Evolutionary conservation across 2,113 vertebrate genomes (phyloP).

Genomic region (Oryzias javanicus): DNA sequence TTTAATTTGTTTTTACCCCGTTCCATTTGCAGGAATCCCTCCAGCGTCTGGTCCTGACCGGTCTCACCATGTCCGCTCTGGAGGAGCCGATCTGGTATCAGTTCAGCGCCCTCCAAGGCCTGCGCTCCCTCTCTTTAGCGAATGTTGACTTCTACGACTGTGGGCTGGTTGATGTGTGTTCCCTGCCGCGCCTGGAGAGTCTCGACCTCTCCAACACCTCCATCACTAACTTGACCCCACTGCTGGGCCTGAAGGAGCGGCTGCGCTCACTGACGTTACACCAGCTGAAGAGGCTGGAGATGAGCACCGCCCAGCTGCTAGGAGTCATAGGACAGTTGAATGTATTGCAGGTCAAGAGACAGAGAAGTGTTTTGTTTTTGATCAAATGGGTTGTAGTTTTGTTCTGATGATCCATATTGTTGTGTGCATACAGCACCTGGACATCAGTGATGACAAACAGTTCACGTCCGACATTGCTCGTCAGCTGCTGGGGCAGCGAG

Average conservation of each 20-base stretch:
- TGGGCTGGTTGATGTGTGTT: slow-evolving; percentile 90
- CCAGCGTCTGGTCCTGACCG: slow-evolving; percentile 92
- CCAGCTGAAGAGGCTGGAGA: slow-evolving; percentile 98
- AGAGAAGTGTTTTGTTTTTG: background rate
- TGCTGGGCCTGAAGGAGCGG: slow-evolving; percentile 87
- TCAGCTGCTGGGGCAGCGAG: slow-evolving; percentile 88
- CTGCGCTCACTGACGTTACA: slow-evolving; percentile 96
- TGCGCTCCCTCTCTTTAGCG: slow-evolving; percentile 90
- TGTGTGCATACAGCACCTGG: slow-evolving; percentile 82
- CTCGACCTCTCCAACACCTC: slow-evolving; percentile 98
- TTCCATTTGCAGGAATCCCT: slow-evolving; percentile 84
- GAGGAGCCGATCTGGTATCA: slow-evolving; percentile 89
- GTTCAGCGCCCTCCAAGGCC: slow-evolving; percentile 86
- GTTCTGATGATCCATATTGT: background rate
- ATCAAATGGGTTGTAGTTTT: background rate
- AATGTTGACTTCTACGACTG: slow-evolving; percentile 97
- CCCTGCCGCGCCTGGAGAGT: slow-evolving; percentile 90
- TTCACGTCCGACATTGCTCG: slow-evolving; percentile 97
- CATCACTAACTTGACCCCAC: slow-evolving; percentile 90
- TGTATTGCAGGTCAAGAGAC: slow-evolving; percentile 74
- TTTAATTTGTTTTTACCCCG: background rate
- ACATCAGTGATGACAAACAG: slow-evolving; percentile 98
- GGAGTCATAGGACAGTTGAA: slow-evolving; percentile 90
- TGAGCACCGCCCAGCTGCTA: slow-evolving; percentile 93
- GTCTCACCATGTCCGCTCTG: slow-evolving; percentile 92